Base-by-base conservation (phyloP, 2,113 vertebrate genomes). In the Ranitomeya variabilis region DNA sequence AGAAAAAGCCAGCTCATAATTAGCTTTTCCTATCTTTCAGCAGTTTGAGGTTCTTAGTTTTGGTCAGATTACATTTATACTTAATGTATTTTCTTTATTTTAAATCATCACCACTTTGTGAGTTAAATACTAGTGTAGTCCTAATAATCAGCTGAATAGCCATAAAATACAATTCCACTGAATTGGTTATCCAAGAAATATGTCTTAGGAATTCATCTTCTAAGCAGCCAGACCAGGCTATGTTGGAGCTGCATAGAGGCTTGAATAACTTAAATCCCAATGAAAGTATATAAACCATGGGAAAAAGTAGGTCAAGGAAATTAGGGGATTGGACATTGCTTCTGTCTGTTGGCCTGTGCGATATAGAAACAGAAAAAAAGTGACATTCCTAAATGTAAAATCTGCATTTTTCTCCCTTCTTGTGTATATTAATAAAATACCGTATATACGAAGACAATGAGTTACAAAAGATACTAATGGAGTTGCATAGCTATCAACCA, bases 81-180 rank as follows among this genome's bases (percentile, higher is more conserved):
- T 81, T 62, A 81, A 81, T 62, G 26, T 62, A 60, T 16, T 60
- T 81, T 81, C 26, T 64, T 64, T 64, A 45, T 23, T 62, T 81
- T 18, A 81, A 18, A 81, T 59, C 79, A 62, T 62, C 57, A 55
- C 55, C 15, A 54, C 14, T 60, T 37, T 18, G 79, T 81, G 55
- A 60, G 79, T 81, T 81, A 81, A 60, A 59, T 60, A 62, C n/a
- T 23, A 81, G 23, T 62, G 14, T 62, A 18, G 79, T 62, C 59
- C 18, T 31, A 60, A 60, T 81, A 81, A 81, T 62, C 57, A 81
- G 79, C 79, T 81, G 79, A 81, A 60, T 81, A 19, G 79, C 79
- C 79, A 81, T 31, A 81, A 81, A 59, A 81, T 81, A 81, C 13
- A 62, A 62, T 81, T 81, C 79, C 79, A 62, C 59, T 81, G 79